These are phyloP conservation scores for Hyposoter dolosus DNA, from an alignment of 2,888 invertebrate genomes.

Conservation along the genomic window DNA sequence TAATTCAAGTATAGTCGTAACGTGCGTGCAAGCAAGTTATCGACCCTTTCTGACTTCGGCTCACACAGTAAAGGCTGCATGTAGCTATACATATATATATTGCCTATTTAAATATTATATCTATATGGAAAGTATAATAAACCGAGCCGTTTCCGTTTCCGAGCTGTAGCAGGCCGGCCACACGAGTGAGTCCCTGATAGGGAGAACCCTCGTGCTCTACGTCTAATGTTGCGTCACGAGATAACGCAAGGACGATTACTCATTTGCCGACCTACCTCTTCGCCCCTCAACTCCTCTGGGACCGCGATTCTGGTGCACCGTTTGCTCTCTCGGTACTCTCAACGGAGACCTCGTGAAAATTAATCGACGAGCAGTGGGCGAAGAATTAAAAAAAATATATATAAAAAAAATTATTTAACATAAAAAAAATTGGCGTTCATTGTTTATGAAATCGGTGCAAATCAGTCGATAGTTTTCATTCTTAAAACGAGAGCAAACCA, in stretches of 20 bases:
- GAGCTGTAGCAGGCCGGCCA: constrained; percentile 52
- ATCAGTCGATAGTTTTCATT: too few species aligned
- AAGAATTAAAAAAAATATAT: neutral
- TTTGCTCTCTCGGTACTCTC: constrained; percentile 12
- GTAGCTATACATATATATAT: constrained; percentile 9
- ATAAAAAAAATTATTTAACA: too few species aligned
- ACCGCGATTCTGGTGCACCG: constrained; percentile 24
- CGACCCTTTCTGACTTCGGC: constrained; percentile 70
- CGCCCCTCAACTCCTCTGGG: constrained; percentile 13
- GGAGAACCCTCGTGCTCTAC: constrained; percentile 69
- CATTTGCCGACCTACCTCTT: constrained; percentile 68
- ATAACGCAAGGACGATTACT: constrained; percentile 74
- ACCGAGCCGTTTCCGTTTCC: constrained; percentile 67
- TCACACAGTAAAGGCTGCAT: constrained; percentile 28
- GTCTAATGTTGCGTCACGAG: constrained; percentile 74
- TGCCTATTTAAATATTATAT: neutral
- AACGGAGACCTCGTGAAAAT: constrained; percentile 6
- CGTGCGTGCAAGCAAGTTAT: constrained; percentile 73
- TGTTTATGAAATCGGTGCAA: too few species aligned
- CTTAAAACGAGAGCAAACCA: too few species aligned
- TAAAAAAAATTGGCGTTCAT: too few species aligned
- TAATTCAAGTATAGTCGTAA: constrained; percentile 14
- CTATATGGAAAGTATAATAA: constrained; percentile 48
- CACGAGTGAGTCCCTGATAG: constrained; percentile 56
- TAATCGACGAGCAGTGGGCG: neutral